Evolutionary conservation across 2,888 invertebrate genomes (phyloP), one percentile per base, ranked within the genome.

Genomic region (Calephelis perditalis): DNA sequence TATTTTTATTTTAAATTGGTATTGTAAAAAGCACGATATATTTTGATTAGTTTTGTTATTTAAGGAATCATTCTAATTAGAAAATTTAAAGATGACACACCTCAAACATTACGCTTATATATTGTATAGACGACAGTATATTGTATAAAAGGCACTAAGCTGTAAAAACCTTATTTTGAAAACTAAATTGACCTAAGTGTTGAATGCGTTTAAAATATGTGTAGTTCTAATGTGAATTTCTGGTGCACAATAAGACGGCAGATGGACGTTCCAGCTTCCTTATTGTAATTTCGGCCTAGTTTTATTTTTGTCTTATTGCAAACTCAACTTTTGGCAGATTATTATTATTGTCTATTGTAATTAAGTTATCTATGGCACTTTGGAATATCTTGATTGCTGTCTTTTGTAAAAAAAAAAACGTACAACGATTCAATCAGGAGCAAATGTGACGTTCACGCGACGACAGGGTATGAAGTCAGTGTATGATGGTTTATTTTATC

Each of bases 71-170:
- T 63, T 64, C 60, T 67, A 65, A 65, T 66, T 65, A 65, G 62
- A 65, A 63, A 65, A 63, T 65, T 62, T 62, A 64, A 64, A 63
- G 58, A 64, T 70, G 66, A 69, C 67, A 66, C 58, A 71, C 73
- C 73, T 78, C 71, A 75, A 71, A 71, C 69, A 69, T 74, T 79
- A 78, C 75, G 78, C 74, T 80, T 78, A 76, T 70, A 71, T 52
- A 52, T 35, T 52, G 52, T 52, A 52, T 52, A 52, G 35, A 26
- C 52, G 26, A 52, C 52, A 26, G 46, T 26, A 52, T 10, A 52
- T 52, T 52, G 15, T 52, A 52, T 52, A 52, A 9, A 52, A 26
- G 15, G 15, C 35, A 52, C 52, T 52, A 52, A 52, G 52, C 52
- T 52, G 35, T 52, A 52, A 52, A 52, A 52, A 52, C 26, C 15